These are phyloP conservation scores for Jordanella pulchra DNA, from an alignment of 2,797 vertebrate genomes.

Conservation along the genomic window DNA sequence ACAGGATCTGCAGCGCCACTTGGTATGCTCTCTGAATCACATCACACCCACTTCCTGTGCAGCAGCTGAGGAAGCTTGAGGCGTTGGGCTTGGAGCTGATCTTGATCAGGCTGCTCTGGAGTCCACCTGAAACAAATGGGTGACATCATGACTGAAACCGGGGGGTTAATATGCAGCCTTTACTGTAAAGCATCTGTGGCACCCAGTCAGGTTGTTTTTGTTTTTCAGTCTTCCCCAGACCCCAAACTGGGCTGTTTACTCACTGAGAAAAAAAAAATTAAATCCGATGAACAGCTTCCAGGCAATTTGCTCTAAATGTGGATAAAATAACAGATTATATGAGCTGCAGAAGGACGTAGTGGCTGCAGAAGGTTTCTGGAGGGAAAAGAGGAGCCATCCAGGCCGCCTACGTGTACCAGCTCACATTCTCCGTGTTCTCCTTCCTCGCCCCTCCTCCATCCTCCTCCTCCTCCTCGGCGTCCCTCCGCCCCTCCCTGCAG, in stretches of 20 bases:
- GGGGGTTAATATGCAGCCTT: constrained; percentile 20
- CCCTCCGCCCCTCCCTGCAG: constrained; percentile 42
- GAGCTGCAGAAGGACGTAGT: not conserved
- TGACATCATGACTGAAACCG: constrained; percentile 13
- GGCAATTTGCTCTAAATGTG: not conserved
- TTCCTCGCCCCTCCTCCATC: constrained; percentile 13
- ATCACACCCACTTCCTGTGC: constrained; percentile 20
- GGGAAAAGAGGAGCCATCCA: constrained; percentile 31
- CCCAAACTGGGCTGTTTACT: constrained; percentile 30
- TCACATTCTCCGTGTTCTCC: constrained; percentile 58
- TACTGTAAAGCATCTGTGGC: constrained; percentile 42
- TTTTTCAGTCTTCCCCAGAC: constrained; percentile 57
- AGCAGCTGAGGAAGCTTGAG: constrained; percentile 40
- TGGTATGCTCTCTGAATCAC: constrained; percentile 24
- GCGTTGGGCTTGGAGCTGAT: constrained; percentile 20
- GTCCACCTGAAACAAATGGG: constrained; percentile 22
- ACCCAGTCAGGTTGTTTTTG: constrained; percentile 31
- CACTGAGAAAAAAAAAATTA: not conserved
- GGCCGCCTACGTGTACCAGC: constrained; percentile 73
- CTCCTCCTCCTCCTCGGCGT: not conserved
- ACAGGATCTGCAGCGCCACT: not conserved
- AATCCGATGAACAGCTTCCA: not conserved
- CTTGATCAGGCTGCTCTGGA: constrained; percentile 13
- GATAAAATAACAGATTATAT: not conserved
- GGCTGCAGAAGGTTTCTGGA: constrained; percentile 27